phyloP scores from a whole-genome alignment of 2,113 vertebrate species.

The Nesospiza acunhae region DNA sequence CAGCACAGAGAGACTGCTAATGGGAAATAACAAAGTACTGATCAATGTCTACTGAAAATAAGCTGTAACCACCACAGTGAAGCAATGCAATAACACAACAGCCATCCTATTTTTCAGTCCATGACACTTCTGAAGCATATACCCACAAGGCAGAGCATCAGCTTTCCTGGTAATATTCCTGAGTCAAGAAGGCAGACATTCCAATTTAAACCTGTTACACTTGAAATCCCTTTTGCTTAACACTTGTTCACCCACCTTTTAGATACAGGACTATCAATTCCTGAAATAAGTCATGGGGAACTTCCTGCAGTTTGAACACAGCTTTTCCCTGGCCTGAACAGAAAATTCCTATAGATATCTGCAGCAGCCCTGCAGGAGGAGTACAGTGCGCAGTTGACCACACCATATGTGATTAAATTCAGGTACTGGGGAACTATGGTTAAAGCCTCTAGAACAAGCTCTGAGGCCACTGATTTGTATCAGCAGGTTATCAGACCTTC shows the following conservation, averaged over 20 bases:
- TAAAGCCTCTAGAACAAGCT: background rate
- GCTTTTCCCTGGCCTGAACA: background rate
- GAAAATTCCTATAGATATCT: background rate
- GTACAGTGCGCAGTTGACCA: background rate
- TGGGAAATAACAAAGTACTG: background rate
- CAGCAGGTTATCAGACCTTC: background rate
- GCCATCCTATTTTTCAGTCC: constrained; percentile 13
- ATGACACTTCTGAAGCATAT: background rate
- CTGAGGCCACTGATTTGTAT: background rate
- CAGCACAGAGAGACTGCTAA: background rate
- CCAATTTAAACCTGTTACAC: constrained; percentile 35
- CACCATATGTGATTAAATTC: background rate
- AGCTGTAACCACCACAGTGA: background rate
- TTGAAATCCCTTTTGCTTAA: constrained; percentile 26
- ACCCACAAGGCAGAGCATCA: background rate
- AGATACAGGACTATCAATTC: constrained; percentile 12
- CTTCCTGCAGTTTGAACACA: background rate
- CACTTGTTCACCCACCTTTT: background rate
- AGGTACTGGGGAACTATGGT: background rate
- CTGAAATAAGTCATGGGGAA: background rate
- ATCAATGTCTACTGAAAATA: constrained; percentile 9
- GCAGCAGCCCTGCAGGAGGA: background rate
- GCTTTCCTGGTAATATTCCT: background rate
- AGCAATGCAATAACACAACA: constrained; percentile 15
- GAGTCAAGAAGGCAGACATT: constrained; percentile 32